Conservation (phyloP, 2,113 vertebrate species). For the Lepus timidus region DNA sequence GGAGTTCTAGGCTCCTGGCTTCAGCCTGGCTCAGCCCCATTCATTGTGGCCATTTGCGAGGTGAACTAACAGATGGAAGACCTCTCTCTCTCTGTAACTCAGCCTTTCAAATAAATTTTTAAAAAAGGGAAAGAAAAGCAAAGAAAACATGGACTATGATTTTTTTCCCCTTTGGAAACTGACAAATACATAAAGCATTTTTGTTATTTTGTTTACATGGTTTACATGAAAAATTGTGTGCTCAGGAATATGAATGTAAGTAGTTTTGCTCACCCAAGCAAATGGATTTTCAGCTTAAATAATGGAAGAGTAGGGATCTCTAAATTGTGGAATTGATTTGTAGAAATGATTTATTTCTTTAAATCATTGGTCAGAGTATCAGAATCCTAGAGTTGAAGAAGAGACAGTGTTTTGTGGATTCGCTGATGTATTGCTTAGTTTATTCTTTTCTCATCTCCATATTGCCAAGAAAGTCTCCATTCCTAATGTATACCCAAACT, state of each 20-base stretch:
- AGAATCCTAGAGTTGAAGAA: conserved; percentile 1
- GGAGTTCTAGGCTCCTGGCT: too few species aligned
- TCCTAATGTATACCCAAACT: background rate
- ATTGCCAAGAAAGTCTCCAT: conserved; percentile 5
- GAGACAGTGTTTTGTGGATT: background rate
- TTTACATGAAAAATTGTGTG: conserved; percentile 31
- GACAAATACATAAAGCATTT: background rate
- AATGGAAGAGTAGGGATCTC: background rate
- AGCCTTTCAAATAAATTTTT: too few species aligned
- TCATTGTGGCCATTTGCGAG: too few species aligned
- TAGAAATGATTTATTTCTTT: background rate
- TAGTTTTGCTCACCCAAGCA: background rate
- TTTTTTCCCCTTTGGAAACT: conserved; percentile 1
- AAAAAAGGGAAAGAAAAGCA: background rate
- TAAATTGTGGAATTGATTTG: conserved; percentile 1
- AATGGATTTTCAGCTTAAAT: conserved; percentile 15
- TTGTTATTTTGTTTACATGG: background rate
- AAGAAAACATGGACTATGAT: background rate
- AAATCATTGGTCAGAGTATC: background rate
- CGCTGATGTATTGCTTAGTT: background rate
- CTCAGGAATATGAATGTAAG: background rate
- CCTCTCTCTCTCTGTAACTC: too few species aligned
- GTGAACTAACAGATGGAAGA: too few species aligned
- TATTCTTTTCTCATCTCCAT: background rate
- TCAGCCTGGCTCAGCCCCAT: too few species aligned